Evolutionary conservation across 2,888 invertebrate genomes (phyloP).

Genomic region (Ophion ventricosus): DNA sequence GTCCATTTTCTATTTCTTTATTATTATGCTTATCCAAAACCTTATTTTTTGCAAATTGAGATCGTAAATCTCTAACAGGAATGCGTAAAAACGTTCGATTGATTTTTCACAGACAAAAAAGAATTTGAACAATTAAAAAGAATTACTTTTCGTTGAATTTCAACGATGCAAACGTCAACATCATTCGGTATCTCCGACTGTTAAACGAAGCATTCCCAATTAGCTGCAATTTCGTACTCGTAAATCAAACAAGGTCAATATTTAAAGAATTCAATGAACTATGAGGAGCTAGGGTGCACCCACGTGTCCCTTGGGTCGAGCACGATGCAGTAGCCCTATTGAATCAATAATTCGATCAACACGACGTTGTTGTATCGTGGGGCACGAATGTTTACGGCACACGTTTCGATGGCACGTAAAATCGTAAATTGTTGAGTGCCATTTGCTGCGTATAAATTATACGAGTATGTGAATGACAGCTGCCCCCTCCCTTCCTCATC

Average conservation of each 20-base stretch:
- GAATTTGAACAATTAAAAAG: no score
- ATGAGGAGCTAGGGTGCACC: slow-evolving; percentile 3
- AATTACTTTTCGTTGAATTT: no score
- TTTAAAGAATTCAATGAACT: slow-evolving; percentile 11
- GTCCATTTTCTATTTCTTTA: no score
- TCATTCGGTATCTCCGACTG: no score
- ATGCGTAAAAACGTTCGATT: no score
- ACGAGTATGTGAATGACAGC: slow-evolving; percentile 17
- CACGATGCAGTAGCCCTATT: slow-evolving; percentile 15
- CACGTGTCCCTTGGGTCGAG: slow-evolving; percentile 5
- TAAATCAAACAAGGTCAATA: slow-evolving; percentile 21
- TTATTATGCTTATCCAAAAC: no score
- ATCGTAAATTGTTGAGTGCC: slow-evolving; percentile 59
- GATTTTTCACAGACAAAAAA: no score
- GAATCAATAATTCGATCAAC: slow-evolving; percentile 39
- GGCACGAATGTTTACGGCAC: slow-evolving; percentile 41
- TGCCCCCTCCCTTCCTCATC: not conserved
- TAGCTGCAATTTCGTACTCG: not conserved
- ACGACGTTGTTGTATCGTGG: not conserved
- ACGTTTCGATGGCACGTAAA: slow-evolving; percentile 54
- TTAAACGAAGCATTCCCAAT: not conserved
- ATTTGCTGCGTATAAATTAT: slow-evolving; percentile 30
- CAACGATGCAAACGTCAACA: no score
- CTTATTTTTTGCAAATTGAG: no score
- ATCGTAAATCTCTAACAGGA: no score